A percentile compares a stretch with the other conserved stretches of the same genome.
Evolutionary conservation across 2,888 invertebrate species (phyloP).

Genomic region (Lochmaea capreae): DNA sequence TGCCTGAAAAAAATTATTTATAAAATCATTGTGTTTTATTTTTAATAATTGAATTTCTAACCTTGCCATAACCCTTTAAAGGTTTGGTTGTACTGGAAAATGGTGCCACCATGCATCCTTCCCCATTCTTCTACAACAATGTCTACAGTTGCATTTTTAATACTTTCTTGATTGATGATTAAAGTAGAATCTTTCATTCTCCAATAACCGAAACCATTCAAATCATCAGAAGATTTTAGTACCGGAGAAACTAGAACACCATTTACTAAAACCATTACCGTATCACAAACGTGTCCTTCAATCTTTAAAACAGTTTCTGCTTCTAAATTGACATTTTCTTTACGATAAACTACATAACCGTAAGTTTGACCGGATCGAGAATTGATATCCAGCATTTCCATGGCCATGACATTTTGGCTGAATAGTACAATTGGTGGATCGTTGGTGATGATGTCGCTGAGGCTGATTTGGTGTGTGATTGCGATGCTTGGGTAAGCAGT

Average conservation of each 20-base stretch:
- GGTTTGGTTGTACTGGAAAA: slow-evolving; percentile 62
- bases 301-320: slow-evolving; percentile 57
- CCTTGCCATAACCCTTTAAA: slow-evolving; percentile 63
- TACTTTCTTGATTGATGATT: slow-evolving; percentile 38
- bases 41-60: neutral
- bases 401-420: slow-evolving; percentile 48
- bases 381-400: slow-evolving; percentile 63
- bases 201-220: slow-evolving; percentile 65
- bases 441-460: slow-evolving; percentile 42
- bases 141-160: slow-evolving; percentile 59
- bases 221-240: slow-evolving; percentile 52
- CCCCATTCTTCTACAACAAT: slow-evolving; percentile 82
- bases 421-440: slow-evolving; percentile 39
- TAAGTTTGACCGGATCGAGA: slow-evolving; percentile 68
- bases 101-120: slow-evolving; percentile 71
- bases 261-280: slow-evolving; percentile 67
- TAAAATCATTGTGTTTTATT: too few species aligned
- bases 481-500: slow-evolving; percentile 72
- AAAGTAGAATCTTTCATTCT: slow-evolving; percentile 54
- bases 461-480: slow-evolving; percentile 50
- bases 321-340: slow-evolving; percentile 54
- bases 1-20: slow-evolving; percentile 50
- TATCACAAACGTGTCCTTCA: slow-evolving; percentile 64
- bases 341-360: slow-evolving; percentile 69
- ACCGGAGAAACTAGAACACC: slow-evolving; percentile 60